Evolutionary conservation across 2,113 vertebrate genomes (phyloP).

Genomic region (Alaudala cheleensis): DNA sequence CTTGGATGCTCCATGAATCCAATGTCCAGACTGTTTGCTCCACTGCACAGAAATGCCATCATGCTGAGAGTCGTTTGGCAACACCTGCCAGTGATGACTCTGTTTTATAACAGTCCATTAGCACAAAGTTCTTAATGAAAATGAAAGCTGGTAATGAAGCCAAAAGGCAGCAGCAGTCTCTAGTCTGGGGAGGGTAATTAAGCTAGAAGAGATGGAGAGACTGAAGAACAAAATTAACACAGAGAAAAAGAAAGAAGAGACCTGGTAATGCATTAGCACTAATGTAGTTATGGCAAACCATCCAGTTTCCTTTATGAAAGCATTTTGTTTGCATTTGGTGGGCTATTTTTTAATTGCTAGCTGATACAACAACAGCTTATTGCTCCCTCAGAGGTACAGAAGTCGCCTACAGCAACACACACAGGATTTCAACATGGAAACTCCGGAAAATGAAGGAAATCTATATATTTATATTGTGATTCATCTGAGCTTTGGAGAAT

Average conservation of each 20-base stretch:
- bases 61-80: slow-evolving; percentile 68
- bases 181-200: slow-evolving; percentile 74
- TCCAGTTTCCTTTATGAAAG: slow-evolving; percentile 15
- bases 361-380: slow-evolving; percentile 36
- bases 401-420: not conserved
- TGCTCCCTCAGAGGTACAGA: slow-evolving; percentile 18
- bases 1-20: slow-evolving; percentile 12
- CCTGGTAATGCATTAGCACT: slow-evolving; percentile 46
- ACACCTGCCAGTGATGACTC: slow-evolving; percentile 69
- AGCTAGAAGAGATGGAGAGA: slow-evolving; percentile 32
- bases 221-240: slow-evolving; percentile 69
- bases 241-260: slow-evolving; percentile 62
- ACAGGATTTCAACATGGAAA: not conserved
- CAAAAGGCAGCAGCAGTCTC: slow-evolving; percentile 72
- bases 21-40: slow-evolving; percentile 57
- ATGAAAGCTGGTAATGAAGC: slow-evolving; percentile 79
- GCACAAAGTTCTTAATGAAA: slow-evolving; percentile 78
- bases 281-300: slow-evolving; percentile 49
- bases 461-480: not conserved
- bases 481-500: slow-evolving; percentile 1
- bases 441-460: not conserved
- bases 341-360: slow-evolving; percentile 3
- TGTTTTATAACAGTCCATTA: slow-evolving; percentile 78
- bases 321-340: not conserved
- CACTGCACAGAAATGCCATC: slow-evolving; percentile 69